phyloP scores from a whole-genome alignment of 2,113 vertebrate species.

The Notechis scutatus region DNA sequence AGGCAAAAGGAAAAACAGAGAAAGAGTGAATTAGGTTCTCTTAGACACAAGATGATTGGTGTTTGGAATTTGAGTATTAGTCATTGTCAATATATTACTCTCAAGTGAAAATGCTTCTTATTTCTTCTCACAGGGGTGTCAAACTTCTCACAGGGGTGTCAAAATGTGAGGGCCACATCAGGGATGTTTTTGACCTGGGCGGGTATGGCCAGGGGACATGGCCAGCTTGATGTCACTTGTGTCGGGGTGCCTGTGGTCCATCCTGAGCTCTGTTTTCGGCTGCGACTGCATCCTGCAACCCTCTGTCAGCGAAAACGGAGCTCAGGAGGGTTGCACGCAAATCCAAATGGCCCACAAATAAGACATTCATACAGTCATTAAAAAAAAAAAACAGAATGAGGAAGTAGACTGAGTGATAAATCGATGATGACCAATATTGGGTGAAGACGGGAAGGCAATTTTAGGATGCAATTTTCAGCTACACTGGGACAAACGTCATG shows the following conservation, averaged over 20 bases:
- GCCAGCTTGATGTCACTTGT: too few relatives aligned
- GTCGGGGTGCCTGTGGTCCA: too few relatives aligned
- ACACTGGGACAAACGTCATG: neutral
- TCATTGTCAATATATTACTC: neutral
- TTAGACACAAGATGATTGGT: neutral
- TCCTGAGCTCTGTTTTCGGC: too few relatives aligned
- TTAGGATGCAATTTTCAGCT: neutral
- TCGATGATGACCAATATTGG: neutral
- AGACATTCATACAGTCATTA: neutral
- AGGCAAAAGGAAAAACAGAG: neutral
- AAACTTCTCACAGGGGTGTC: too few relatives aligned
- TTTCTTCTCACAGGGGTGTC: neutral
- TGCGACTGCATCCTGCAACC: too few relatives aligned
- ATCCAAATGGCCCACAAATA: neutral
- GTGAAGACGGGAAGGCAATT: neutral
- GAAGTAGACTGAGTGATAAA: neutral
- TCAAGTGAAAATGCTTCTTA: neutral
- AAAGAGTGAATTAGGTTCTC: neutral
- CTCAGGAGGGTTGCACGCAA: neutral
- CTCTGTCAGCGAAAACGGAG: too few relatives aligned
- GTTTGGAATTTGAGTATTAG: too few relatives aligned
- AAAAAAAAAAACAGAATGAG: neutral
- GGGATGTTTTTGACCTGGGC: too few relatives aligned
- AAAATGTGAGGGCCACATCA: too few relatives aligned
- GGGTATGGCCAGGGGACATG: too few relatives aligned